Evolutionary conservation across 2,113 vertebrate genomes (phyloP), one percentile per base, ranked within the genome.

Genomic region (Columbina picui): DNA sequence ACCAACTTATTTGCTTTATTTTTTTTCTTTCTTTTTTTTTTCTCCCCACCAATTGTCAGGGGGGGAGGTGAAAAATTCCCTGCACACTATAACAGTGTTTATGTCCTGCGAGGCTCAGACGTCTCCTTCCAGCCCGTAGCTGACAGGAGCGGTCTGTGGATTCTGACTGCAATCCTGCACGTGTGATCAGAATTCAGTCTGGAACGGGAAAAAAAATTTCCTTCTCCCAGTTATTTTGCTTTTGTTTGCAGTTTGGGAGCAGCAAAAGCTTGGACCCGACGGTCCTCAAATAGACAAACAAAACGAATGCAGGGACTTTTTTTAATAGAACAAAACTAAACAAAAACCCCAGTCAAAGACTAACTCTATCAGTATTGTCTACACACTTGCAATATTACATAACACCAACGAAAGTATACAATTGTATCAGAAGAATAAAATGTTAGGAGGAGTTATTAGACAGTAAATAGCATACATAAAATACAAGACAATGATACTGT

Each of bases 121-220:
- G 79, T 97, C 97, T 98, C 97, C 97, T 97, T 97, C 97, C 94
- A 97, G 98, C 98, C 97, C 97, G 96, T 98, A 97, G 98, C 98
- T 97, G 97, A 97, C 97, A 98, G 97, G 96, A 98, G 94, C 92
- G 70, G 97, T 97, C 97, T 96, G 95, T 96, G 91, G 97, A 97
- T 98, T 98, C 96, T 96, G 95, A 95, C 96, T 97, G 97, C 97
- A 97, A 94, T 96, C 94, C 94, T 97, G 97, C 97, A 98, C 96
- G 76, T 98, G 98, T 98, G 97, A 96, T 97, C 97, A 97, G 97
- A 98, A 98, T 98, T 93, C 97, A 95, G 93, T 97, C 97, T 97
- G 95, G 96, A 98, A 97, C 64, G 82, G 94, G 89, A 90, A 93
- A 95, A 96, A 82, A 96, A 96, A 97, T 98, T 97, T 95, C 95